phyloP scores from a whole-genome alignment of 1,140 invertebrate genomes.

The Aphelinus atriplicis region DNA sequence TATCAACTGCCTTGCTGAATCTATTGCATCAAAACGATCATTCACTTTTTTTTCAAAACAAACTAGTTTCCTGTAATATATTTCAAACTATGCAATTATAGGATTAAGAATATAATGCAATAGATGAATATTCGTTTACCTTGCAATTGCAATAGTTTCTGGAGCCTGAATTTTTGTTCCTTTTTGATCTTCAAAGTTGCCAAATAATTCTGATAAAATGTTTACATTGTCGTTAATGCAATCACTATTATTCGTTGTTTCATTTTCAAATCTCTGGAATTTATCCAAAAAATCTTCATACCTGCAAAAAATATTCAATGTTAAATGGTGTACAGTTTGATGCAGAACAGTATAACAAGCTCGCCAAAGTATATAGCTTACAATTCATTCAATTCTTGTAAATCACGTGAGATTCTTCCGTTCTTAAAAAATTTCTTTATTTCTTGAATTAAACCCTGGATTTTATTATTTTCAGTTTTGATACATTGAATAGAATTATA shows the following conservation, averaged over 20 bases:
- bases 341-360: too few relatives aligned
- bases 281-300: conserved; percentile 39
- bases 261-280: conserved; percentile 28
- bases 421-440: conserved; percentile 22
- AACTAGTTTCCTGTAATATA: conserved; percentile 9
- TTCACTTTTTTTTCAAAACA: neutral
- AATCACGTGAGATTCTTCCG: neutral
- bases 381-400: neutral
- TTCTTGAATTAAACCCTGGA: neutral
- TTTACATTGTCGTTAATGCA: conserved; percentile 6
- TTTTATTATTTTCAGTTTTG: conserved; percentile 19
- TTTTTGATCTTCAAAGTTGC: conserved; percentile 24
- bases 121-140: neutral
- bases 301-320: conserved; percentile 35
- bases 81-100: neutral
- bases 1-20: conserved; percentile 21
- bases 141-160: neutral
- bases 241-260: neutral
- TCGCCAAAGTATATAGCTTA: neutral
- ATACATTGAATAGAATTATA: conserved; percentile 39
- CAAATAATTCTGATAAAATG: neutral
- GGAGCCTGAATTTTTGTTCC: neutral
- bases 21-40: neutral
- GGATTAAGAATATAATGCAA: neutral
- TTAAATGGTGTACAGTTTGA: too few relatives aligned